phyloP scores from a whole-genome alignment of 1,140 invertebrate genomes.

The Daktulosphaira vitifoliae region DNA sequence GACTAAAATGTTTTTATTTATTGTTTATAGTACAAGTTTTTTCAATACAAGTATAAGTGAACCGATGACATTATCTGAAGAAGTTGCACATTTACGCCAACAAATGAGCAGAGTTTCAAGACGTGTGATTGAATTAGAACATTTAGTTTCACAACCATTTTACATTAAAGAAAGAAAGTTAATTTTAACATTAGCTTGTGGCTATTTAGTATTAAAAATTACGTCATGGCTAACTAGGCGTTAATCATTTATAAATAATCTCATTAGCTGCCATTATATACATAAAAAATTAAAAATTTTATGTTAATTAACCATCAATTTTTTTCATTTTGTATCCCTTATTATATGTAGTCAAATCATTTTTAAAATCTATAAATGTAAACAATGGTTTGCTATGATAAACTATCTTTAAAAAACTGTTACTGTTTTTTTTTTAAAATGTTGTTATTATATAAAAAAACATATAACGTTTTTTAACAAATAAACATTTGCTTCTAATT shows the following conservation, averaged over 20 bases:
- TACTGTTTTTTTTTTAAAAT: too few relatives aligned
- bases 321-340: too few relatives aligned
- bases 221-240: slow-evolving; percentile 15
- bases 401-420: too few relatives aligned
- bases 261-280: background rate
- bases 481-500: too few relatives aligned
- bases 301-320: too few relatives aligned
- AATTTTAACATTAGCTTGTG: slow-evolving; percentile 6
- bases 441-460: too few relatives aligned
- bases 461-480: too few relatives aligned
- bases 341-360: too few relatives aligned
- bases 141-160: background rate
- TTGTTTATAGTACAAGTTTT: slow-evolving; percentile 11
- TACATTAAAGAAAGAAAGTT: slow-evolving; percentile 17
- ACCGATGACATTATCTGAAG: slow-evolving; percentile 25
- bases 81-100: slow-evolving; percentile 16
- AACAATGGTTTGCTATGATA: too few relatives aligned
- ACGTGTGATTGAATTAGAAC: slow-evolving; percentile 24
- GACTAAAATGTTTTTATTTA: too few relatives aligned
- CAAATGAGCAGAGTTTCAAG: slow-evolving; percentile 13
- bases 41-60: slow-evolving; percentile 13
- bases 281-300: too few relatives aligned
- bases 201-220: slow-evolving; percentile 18
- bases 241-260: background rate
- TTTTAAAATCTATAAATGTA: too few relatives aligned